Evolutionary conservation across 2,113 vertebrate species (phyloP).

Genomic region (Miniopterus natalensis): DNA sequence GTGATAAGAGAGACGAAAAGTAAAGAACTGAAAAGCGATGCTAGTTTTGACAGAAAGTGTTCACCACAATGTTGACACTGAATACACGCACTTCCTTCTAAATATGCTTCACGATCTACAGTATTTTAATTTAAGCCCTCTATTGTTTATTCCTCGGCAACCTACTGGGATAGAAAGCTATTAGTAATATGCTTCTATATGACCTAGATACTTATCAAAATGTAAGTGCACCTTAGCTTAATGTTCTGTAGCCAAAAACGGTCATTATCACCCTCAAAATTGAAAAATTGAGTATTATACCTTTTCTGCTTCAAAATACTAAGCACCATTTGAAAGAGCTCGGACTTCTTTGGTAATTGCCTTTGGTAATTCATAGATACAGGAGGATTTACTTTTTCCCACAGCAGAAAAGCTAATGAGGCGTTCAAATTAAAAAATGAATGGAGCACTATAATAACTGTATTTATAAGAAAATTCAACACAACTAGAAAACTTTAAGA

Average conservation of each 20-base stretch:
- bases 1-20: not conserved
- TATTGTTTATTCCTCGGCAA: not conserved
- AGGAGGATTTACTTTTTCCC: not conserved
- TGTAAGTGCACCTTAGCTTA: not conserved
- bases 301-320: conserved; percentile 58
- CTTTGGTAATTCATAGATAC: not conserved
- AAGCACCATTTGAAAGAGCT: conserved; percentile 42
- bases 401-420: conserved; percentile 16
- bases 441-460: not conserved
- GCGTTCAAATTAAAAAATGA: not conserved
- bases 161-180: conserved; percentile 3
- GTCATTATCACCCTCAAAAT: not conserved
- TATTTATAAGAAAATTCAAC: conserved; percentile 57
- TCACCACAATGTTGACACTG: not conserved
- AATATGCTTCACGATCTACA: not conserved
- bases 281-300: not conserved
- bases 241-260: conserved; percentile 42
- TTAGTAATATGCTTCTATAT: not conserved
- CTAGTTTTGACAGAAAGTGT: not conserved
- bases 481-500: conserved; percentile 27
- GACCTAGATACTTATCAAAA: conserved; percentile 58
- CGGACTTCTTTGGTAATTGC: not conserved
- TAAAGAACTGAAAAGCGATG: not conserved
- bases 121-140: not conserved
- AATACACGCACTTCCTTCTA: not conserved